Percentiles rank a stretch among this genome's conserved stretches.
Evolutionary conservation across 2,113 vertebrate species (phyloP).

Genomic region (Myodes glareolus): DNA sequence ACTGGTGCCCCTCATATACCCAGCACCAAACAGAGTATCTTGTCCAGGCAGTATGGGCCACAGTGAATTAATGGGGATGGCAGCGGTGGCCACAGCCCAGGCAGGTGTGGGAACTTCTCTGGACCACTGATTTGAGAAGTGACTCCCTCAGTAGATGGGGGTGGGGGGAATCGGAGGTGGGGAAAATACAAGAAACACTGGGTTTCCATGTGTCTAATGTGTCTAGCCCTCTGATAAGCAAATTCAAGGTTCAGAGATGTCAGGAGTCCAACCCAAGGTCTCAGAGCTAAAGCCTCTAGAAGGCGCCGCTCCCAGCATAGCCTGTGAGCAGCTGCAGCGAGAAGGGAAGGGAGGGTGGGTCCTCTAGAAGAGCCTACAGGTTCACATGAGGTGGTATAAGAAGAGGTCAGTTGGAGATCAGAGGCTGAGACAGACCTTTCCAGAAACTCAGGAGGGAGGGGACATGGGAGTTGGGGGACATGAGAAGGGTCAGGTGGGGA

Average conservation of each 20-base stretch:
- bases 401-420: not conserved
- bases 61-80: too few relatives aligned
- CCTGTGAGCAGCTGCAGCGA: not conserved
- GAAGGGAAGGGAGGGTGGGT: not conserved
- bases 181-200: accelerated
- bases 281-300: not conserved
- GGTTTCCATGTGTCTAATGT: too few relatives aligned
- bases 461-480: not conserved
- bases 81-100: not conserved
- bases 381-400: not conserved
- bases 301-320: not conserved
- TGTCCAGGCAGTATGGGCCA: too few relatives aligned
- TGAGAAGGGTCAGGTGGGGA: not conserved
- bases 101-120: not conserved
- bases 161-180: not conserved
- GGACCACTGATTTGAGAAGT: not conserved
- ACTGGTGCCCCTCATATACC: too few relatives aligned
- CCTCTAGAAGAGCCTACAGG: not conserved
- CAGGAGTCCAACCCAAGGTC: not conserved
- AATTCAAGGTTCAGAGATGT: not conserved
- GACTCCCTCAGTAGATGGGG: not conserved
- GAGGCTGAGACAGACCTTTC: not conserved
- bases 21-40: not conserved
- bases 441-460: not conserved
- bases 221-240: not conserved